Percentiles rank a stretch among this genome's conserved stretches.
These are phyloP conservation scores for Aphis craccivora DNA, from an alignment of 1,140 invertebrate genomes.

Conservation along the genomic window DNA sequence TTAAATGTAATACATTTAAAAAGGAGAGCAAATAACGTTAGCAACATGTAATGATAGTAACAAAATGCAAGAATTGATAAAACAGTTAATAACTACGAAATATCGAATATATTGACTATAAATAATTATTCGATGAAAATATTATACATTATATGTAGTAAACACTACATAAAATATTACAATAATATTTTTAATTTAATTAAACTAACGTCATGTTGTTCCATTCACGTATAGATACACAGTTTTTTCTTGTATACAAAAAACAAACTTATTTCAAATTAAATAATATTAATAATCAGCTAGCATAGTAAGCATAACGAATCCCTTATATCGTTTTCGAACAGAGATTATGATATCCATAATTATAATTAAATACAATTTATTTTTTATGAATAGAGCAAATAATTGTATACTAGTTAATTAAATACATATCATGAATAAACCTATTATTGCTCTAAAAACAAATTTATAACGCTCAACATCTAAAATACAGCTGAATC, in stretches of 20 bases:
- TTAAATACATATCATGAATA: too few species aligned
- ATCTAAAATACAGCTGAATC: not conserved
- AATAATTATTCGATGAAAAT: not conserved
- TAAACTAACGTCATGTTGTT: not conserved
- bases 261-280: not conserved
- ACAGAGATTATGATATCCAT: not conserved
- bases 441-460: not conserved
- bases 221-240: not conserved
- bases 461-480: not conserved
- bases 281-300: not conserved
- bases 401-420: not conserved
- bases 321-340: not conserved
- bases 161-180: not conserved
- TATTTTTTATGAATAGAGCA: not conserved
- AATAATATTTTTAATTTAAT: not conserved
- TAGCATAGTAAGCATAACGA: not conserved
- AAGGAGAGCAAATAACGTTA: not conserved
- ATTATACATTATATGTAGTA: not conserved
- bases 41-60: not conserved
- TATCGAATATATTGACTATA: not conserved
- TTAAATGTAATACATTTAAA: not conserved
- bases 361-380: not conserved
- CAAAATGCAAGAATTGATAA: not conserved
- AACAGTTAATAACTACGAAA: not conserved
- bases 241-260: not conserved